A percentile compares a stretch with the other conserved stretches of the same genome.
Evolutionary conservation across 2,797 vertebrate genomes (phyloP).

Genomic region (Emys orbicularis): DNA sequence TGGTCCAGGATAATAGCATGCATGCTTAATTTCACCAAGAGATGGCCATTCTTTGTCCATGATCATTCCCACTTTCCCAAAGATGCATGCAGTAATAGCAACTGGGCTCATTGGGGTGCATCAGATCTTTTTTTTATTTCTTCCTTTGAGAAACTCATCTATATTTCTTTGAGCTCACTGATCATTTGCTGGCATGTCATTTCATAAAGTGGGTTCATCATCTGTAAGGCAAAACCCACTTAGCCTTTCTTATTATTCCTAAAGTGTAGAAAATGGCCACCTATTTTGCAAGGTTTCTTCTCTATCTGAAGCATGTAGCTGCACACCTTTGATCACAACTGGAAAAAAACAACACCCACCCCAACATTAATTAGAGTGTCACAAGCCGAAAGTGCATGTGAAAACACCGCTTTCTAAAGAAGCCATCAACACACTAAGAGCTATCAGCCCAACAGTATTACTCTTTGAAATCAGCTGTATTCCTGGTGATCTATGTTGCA

Average conservation of each 20-base stretch:
- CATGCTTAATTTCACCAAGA: background rate
- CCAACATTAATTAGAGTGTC: background rate
- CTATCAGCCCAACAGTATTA: background rate
- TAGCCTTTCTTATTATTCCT: background rate
- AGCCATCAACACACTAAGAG: background rate
- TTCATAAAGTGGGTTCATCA: background rate
- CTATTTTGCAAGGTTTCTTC: background rate
- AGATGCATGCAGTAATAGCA: background rate
- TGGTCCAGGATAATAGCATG: background rate
- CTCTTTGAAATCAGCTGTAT: slow-evolving; percentile 2
- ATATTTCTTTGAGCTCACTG: background rate
- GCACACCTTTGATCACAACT: background rate
- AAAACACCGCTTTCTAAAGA: background rate
- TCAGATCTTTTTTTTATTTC: background rate
- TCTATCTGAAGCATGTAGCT: background rate
- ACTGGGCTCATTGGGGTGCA: background rate
- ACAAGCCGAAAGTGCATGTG: background rate
- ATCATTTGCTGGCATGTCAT: background rate
- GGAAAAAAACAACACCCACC: background rate
- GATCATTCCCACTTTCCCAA: background rate
- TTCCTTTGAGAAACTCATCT: background rate
- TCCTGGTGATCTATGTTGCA: slow-evolving; percentile 25
- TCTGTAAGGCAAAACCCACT: background rate
- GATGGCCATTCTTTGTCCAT: background rate
- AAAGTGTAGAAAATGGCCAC: background rate